Conservation (phyloP, 2,113 vertebrate genomes). For the Tamias sibiricus region DNA sequence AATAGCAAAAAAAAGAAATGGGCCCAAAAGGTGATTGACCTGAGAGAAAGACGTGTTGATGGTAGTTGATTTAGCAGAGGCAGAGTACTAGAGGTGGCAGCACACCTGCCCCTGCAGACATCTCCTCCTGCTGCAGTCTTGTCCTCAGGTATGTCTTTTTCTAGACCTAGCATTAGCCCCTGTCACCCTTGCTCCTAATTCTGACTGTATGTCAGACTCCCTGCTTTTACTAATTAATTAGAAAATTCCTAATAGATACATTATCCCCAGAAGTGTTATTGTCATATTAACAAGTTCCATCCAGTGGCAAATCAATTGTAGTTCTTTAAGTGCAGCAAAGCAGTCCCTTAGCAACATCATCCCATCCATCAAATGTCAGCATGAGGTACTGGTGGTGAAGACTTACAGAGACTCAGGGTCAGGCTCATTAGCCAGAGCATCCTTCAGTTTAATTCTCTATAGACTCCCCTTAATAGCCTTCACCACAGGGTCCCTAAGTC, state of each 20-base stretch:
- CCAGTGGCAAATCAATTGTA: conserved; percentile 20
- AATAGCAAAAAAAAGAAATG: no score
- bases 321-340: conserved; percentile 34
- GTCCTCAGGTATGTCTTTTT: neutral
- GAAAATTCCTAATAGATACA: conserved; percentile 49
- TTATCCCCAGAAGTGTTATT: conserved; percentile 20
- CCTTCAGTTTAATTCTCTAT: conserved; percentile 23
- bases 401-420: neutral
- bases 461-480: neutral
- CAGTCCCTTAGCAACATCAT: neutral
- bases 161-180: neutral
- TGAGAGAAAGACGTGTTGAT: neutral
- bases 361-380: conserved; percentile 23
- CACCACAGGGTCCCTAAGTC: neutral
- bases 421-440: neutral
- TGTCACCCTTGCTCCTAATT: neutral
- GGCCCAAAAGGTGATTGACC: neutral
- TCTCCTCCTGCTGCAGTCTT: neutral
- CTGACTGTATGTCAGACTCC: neutral
- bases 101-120: neutral
- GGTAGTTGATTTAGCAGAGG: neutral
- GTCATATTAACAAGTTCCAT: conserved; percentile 18
- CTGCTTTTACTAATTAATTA: conserved; percentile 46
- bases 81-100: no score
- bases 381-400: neutral